A percentile compares a stretch with the other conserved stretches of the same genome.
phyloP scores from a whole-genome alignment of 2,888 invertebrate species.

The Drosophila multiciliata region DNA sequence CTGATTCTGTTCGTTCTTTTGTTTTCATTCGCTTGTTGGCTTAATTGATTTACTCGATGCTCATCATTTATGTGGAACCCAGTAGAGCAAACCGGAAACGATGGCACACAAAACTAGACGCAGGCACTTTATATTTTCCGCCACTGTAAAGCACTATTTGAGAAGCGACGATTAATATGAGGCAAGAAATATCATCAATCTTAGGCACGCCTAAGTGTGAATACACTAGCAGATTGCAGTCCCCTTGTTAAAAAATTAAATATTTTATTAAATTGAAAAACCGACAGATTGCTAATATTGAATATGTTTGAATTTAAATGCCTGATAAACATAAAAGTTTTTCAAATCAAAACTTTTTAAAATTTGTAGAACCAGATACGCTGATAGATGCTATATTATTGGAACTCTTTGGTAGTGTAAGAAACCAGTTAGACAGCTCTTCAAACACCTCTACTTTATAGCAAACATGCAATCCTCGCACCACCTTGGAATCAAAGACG shows the following conservation, averaged over 20 bases:
- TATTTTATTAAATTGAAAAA: background rate
- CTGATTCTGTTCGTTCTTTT: constrained; percentile 22
- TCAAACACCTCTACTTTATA: constrained; percentile 27
- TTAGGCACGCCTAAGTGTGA: background rate
- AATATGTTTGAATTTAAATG: background rate
- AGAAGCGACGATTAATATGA: constrained; percentile 42
- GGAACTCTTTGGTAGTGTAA: background rate
- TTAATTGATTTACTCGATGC: constrained; percentile 80
- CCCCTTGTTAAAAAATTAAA: background rate
- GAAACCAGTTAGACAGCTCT: constrained; percentile 56
- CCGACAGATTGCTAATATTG: background rate
- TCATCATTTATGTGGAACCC: constrained; percentile 67
- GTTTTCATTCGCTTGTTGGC: constrained; percentile 60
- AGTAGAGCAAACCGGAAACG: background rate
- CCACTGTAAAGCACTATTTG: constrained; percentile 61
- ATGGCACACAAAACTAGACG: constrained; percentile 9
- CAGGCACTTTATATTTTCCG: constrained; percentile 58
- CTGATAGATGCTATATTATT: background rate
- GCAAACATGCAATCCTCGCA: constrained; percentile 45
- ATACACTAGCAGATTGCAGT: background rate
- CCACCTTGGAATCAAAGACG: constrained; percentile 55
- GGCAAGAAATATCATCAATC: background rate
- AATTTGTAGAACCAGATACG: background rate
- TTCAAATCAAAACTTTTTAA: background rate
- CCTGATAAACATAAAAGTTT: background rate